Evolutionary conservation across 1,140 invertebrate genomes (phyloP), one percentile per base, ranked within the genome.

Genomic region (Drosophila guanche): DNA sequence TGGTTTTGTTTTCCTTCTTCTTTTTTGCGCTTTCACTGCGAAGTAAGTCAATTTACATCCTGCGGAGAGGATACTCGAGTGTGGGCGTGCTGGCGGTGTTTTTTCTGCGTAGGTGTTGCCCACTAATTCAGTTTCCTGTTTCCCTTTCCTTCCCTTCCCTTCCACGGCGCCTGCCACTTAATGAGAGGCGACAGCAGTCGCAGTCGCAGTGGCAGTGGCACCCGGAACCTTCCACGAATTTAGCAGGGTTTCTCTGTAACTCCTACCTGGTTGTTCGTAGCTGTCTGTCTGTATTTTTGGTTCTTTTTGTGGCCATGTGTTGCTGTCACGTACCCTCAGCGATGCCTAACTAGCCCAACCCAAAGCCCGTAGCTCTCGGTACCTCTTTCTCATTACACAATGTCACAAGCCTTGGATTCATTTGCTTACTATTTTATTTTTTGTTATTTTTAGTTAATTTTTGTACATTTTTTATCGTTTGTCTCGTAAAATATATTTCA

Each of bases 371-470:
- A 29, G 2, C 27, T 29, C 40, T 16, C 43, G 29, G 33, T 48
- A 66, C 47, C 48, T 47, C 33, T 45, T 41, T 37, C 16, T 46
- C 59, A 55, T 72, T 72, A 72, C 50, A 63, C 7, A 59, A 63
- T 72, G 70, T 62, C 57, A 61, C 51, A 55, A 40, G 63, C 55
- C 33, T 37, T 37, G 33, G 4, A 37, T 60, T 60, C 43, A 60
- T 52, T 53, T 53, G 29, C 48, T 8, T 10, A 23, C 48, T 14
- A 22, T n/a, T 22, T 68, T 55, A n/a, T 48, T 25, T 68, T 48
- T 68, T 62, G n/a, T n/a, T n/a, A n/a, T 69, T 72, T 62, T 61
- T 72, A 72, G 52, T 73, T 51, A 69, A 62, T 72, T 63, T 69
- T 66, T 29, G 50, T 56, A 65, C 59, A 63, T 59, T 63, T 37